Evolutionary conservation across 2,888 invertebrate genomes (phyloP), one percentile per base, ranked within the genome.

Genomic region (Saturnia japonica): DNA sequence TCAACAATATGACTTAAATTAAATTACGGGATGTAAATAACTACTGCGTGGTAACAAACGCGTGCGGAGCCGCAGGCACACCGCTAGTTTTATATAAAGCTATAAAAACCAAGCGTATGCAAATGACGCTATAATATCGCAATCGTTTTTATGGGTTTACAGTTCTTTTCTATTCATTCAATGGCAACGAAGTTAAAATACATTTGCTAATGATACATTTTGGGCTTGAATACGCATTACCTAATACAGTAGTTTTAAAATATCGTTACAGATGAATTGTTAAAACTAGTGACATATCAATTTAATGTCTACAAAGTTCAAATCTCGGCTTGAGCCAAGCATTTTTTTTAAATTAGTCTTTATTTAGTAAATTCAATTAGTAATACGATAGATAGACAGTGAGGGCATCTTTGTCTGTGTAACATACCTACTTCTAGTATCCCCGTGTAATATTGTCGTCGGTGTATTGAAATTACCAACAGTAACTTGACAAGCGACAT

Each of bases 61-160:
- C n/a, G n/a, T n/a, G n/a, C n/a, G n/a, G n/a, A n/a, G n/a, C n/a
- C n/a, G n/a, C n/a, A n/a, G n/a, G n/a, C n/a, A n/a, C n/a, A n/a
- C n/a, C n/a, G n/a, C n/a, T n/a, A n/a, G n/a, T n/a, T 60, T 60
- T 60, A 60, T 60, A 25, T 60, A 60, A 25, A 14, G 57, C 57
- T 28, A 60, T 60, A 60, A 60, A 54, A 28, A 60, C 28, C 28
- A 28, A 28, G 19, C 14, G 57, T 8, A 28, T 60, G 3, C 14
- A 25, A 60, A 28, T 28, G 28, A 28, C 28, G 57, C 57, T 28
- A 60, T 60, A 14, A 60, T 25, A 28, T 22, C 22, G 22, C 9
- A 60, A 60, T 60, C 25, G 16, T 60, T 60, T 60, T 60, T 14
- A 28, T 60, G 28, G 3, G 28, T 60, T 60, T 19, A 51, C 47